Base-by-base conservation (phyloP, 2,888 invertebrate species). In the Synergus gifuensis region DNA sequence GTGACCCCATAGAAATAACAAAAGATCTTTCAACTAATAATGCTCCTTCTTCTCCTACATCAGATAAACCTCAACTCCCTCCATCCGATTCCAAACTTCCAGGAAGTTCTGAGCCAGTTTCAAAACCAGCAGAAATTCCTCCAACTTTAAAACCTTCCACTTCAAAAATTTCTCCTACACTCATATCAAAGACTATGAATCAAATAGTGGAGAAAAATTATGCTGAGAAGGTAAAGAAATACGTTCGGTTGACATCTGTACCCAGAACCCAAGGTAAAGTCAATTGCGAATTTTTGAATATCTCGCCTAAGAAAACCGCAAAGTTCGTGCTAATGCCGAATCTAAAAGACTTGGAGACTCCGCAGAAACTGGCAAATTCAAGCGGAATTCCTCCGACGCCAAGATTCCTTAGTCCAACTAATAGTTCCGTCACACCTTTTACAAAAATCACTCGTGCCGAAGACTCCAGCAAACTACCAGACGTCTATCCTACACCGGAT, bases 321-420 rank as follows among this genome's bases (percentile, higher is more conserved):
- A 83, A 82, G 18, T 83, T 83, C 5, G 22, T 81, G n/a, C 81
- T 81, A 36, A 58, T 88, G 12, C 83, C 87, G 0, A 84, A 88
- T 36, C 83, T 90, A 67, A 76, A 86, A 8, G 88, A 87, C 18
- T 82, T 91, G 16, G 90, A 90, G 76, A 92, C 92, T 2, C 92
- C 92, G 0, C 85, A 88, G 22, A 92, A 92, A 80, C 81, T 82
- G 0, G 89, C 88, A 16, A 85, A 80, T 1, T 81, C 73, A 3
- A 79, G 84, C 4, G 88, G 86, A 0, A 83, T 91, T 18, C 92
- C 92, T 0, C 90, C 91, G 2, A 92, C 92, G 0, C 92, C 92
- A 8, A 87, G 88, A 76, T 46, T 92, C 16, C 80, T 89, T 0
- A 89, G 89, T 40, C 92, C 92, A 0, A 88, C 85, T 4, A 90